Conservation (phyloP, 2,113 vertebrate species). For the Casuarius casuarius region DNA sequence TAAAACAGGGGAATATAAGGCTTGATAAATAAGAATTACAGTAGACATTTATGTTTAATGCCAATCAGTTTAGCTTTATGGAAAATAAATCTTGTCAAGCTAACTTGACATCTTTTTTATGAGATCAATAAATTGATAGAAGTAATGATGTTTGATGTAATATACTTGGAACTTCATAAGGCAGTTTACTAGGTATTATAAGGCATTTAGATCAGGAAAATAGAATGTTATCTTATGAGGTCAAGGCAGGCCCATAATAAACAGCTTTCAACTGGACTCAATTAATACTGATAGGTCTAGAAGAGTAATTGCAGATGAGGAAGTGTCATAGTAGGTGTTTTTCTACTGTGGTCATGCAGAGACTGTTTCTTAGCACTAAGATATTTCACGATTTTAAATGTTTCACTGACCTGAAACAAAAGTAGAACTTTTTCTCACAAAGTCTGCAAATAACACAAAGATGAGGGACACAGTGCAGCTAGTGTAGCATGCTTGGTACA, state of each 20-base stretch:
- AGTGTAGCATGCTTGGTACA: neutral
- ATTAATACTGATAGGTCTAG: neutral
- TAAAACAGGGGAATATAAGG: neutral
- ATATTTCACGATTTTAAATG: neutral
- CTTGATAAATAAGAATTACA: constrained; percentile 26
- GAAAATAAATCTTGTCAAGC: constrained; percentile 20
- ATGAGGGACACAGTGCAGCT: neutral
- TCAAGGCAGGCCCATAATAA: neutral
- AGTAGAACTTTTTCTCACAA: neutral
- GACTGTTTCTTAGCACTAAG: neutral
- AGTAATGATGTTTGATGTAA: constrained; percentile 12
- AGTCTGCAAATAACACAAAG: neutral
- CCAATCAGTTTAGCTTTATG: neutral
- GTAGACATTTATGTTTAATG: neutral
- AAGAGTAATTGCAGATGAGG: neutral
- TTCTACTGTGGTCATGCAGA: accelerated
- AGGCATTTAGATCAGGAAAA: constrained; percentile 26
- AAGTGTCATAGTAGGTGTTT: neutral
- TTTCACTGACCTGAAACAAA: neutral
- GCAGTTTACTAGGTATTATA: neutral
- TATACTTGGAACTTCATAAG: neutral
- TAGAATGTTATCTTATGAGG: neutral
- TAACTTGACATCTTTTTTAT: neutral
- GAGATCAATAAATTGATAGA: constrained; percentile 21
- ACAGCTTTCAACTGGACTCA: neutral